Conservation (phyloP, 2,797 vertebrate species). For the Chelonia mydas region DNA sequence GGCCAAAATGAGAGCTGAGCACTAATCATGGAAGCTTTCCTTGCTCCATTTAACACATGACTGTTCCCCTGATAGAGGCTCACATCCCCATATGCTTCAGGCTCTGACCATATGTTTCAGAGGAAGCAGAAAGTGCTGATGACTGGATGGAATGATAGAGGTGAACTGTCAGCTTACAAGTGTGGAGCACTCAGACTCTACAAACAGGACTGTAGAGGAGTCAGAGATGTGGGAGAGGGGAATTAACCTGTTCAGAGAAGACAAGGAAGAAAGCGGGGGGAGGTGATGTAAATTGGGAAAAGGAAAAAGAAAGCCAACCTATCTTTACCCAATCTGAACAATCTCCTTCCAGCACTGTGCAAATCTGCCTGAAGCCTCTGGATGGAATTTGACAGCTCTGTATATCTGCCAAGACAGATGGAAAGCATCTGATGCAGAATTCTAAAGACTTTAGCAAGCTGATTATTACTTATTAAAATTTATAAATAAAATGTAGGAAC, state of each 20-base stretch:
- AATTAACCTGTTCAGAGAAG: constrained; percentile 8
- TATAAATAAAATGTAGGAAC: not conserved
- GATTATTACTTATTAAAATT: accelerated
- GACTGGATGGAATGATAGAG: not conserved
- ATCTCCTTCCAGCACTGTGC: not conserved
- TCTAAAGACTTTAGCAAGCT: not conserved
- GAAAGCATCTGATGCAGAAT: constrained; percentile 4
- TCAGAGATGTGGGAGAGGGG: not conserved
- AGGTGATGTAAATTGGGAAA: not conserved
- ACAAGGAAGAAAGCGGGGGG: not conserved
- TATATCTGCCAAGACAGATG: not conserved
- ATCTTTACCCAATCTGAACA: not conserved
- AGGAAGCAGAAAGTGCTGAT: not conserved
- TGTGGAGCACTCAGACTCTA: not conserved
- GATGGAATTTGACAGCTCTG: constrained; percentile 13
- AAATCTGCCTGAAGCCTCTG: not conserved
- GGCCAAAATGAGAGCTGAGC: not conserved
- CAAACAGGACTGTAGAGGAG: not conserved
- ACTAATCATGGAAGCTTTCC: not conserved
- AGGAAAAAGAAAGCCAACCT: not conserved
- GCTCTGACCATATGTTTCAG: not conserved
- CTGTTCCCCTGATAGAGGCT: constrained; percentile 1
- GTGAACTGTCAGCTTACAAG: not conserved
- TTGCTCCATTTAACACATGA: not conserved
- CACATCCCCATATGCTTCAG: not conserved